Evolutionary conservation across 2,113 vertebrate species (phyloP), one percentile per base, ranked within the genome.

Genomic region (Mionectes macconnelli): DNA sequence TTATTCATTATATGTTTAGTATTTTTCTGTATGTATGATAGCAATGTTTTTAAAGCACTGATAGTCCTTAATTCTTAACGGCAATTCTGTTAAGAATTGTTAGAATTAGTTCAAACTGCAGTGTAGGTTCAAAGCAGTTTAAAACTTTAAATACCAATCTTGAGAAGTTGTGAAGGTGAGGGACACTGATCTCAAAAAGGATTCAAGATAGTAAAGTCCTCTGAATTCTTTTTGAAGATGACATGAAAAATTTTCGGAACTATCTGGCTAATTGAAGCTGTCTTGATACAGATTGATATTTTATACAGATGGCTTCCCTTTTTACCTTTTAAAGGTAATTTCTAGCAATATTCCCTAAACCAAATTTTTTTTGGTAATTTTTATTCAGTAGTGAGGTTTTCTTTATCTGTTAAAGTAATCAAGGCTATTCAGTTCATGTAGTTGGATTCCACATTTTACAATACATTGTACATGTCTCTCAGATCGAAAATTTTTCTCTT

Each of bases 71-170:
- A 55, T 80, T 96, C 91, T 96, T 95, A 86, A 90, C 63, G 60
- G 45, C 79, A 90, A 35, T 80, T 94, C 79, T 91, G 87, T 96
- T 92, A 93, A 93, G 86, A 90, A 44, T 50, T 77, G 14, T 45
- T 84, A 47, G 57, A 56, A 77, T 76, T 44, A 80, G 39, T 66
- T 87, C 73, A n/a, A 91, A 66, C 17, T 40, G 23, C 37, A 66
- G 4, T 57, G 5, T 67, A 75, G 22, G 24, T 90, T 90, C 47
- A 30, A 73, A 62, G 8, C 3, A n/a, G n/a, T 70, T 73, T 35
- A 50, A 63, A 70, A 74, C 49, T 79, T 55, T 24, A 69, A 74
- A 59, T 70, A 14, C 7, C 14, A 49, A 0, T 83, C 28, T 75
- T 62, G 31, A 78, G 28, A 64, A 49, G 31, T 31, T 69, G 11